Evolutionary conservation across 2,113 vertebrate genomes (phyloP).

Genomic region (Phalacrocorax brasilianus): DNA sequence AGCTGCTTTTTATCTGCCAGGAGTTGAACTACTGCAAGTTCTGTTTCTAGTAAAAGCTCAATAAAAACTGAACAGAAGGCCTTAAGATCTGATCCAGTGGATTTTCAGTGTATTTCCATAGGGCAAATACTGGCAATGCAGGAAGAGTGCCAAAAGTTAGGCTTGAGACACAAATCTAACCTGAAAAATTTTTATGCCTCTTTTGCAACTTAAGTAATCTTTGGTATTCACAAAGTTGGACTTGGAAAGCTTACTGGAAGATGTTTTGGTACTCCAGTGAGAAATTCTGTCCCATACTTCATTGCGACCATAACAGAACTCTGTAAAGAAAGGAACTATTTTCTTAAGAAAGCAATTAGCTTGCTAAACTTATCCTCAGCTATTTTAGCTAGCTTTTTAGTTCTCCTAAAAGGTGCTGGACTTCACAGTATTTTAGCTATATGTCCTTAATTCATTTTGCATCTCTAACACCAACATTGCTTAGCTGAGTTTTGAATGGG

Average conservation of each 20-base stretch:
- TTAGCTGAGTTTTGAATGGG: background rate
- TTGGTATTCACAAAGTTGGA: fast-evolving
- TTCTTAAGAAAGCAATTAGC: background rate
- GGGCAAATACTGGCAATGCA: background rate
- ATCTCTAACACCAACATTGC: background rate
- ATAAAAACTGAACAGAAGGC: background rate
- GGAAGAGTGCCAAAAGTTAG: background rate
- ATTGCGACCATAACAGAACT: background rate
- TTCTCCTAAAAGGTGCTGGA: background rate
- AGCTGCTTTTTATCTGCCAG: background rate
- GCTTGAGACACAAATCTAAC: background rate
- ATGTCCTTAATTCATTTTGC: background rate
- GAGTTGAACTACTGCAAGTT: background rate
- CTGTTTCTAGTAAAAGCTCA: background rate
- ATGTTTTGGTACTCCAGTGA: background rate
- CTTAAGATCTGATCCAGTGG: background rate
- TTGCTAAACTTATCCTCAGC: background rate
- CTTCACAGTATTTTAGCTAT: background rate
- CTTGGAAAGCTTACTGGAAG: background rate
- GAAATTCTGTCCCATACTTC: background rate
- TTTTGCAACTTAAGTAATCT: background rate
- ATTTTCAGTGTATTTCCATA: background rate
- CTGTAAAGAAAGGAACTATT: background rate
- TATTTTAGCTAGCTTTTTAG: background rate
- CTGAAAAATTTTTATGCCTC: background rate